These are phyloP conservation scores for Balaenoptera acutorostrata DNA, from an alignment of 2,113 vertebrate genomes.

Conservation along the genomic window DNA sequence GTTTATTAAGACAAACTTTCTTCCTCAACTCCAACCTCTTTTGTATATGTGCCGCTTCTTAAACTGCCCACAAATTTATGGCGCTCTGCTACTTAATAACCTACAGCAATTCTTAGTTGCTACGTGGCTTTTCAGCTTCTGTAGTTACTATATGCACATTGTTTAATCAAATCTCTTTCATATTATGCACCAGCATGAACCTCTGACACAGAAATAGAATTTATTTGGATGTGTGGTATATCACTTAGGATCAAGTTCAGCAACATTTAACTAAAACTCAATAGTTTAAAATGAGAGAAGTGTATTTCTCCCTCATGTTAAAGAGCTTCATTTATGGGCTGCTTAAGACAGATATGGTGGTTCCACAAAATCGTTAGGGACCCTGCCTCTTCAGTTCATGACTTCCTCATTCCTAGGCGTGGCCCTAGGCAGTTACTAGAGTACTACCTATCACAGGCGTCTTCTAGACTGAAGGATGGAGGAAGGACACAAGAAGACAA, in stretches of 20 bases:
- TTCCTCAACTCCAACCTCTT: neutral
- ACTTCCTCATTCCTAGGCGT: neutral
- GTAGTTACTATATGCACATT: neutral
- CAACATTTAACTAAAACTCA: neutral
- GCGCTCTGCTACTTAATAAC: neutral
- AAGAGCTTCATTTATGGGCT: neutral
- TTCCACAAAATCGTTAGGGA: neutral
- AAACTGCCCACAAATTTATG: neutral
- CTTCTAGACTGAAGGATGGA: neutral
- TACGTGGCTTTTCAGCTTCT: neutral
- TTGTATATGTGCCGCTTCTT: neutral
- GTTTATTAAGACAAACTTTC: neutral
- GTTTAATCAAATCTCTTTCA: neutral
- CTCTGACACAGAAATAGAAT: slow-evolving; percentile 1
- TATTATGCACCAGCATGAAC: neutral
- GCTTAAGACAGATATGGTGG: neutral
- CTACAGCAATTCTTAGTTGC: neutral
- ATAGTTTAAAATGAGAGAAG: neutral
- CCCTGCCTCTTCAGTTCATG: neutral
- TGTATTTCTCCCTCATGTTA: neutral
- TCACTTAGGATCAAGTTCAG: neutral
- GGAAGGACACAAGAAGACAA: neutral
- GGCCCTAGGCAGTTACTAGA: neutral
- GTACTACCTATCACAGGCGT: neutral
- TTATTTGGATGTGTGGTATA: neutral